Conservation (phyloP, 2,113 vertebrate genomes). For the Acinonyx jubatus region DNA sequence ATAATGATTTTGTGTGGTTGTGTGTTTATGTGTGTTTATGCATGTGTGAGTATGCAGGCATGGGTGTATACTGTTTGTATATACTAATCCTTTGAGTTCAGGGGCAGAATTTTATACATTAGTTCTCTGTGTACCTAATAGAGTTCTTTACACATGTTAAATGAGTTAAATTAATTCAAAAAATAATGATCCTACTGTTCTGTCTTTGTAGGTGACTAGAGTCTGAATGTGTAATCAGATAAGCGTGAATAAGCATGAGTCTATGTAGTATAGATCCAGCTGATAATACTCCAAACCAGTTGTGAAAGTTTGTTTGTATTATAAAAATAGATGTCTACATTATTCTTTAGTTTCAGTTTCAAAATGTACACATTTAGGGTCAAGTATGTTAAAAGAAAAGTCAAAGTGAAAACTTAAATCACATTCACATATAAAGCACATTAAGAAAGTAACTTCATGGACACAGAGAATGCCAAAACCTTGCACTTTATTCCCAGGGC, state of each 20-base stretch:
- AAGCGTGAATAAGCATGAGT: background rate
- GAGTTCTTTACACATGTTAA: background rate
- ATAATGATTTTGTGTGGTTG: background rate
- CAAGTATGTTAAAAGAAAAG: background rate
- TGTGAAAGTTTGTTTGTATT: conserved; percentile 6
- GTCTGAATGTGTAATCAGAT: conserved; percentile 5
- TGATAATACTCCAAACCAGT: background rate
- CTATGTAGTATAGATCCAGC: background rate
- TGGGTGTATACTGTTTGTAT: background rate
- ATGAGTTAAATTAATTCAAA: background rate
- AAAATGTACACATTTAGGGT: background rate
- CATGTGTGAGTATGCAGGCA: background rate
- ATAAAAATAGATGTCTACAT: background rate
- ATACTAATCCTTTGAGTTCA: background rate
- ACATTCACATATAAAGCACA: background rate
- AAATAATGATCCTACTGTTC: background rate
- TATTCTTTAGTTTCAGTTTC: background rate
- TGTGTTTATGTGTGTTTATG: background rate
- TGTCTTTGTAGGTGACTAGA: background rate
- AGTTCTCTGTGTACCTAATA: background rate
- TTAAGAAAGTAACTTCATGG: background rate
- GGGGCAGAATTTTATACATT: background rate
- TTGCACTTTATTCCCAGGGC: conserved; percentile 2
- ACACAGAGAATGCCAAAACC: background rate
- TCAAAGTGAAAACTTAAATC: background rate